Evolutionary conservation across 2,888 invertebrate genomes (phyloP).

Genomic region (Nycteola revayana): DNA sequence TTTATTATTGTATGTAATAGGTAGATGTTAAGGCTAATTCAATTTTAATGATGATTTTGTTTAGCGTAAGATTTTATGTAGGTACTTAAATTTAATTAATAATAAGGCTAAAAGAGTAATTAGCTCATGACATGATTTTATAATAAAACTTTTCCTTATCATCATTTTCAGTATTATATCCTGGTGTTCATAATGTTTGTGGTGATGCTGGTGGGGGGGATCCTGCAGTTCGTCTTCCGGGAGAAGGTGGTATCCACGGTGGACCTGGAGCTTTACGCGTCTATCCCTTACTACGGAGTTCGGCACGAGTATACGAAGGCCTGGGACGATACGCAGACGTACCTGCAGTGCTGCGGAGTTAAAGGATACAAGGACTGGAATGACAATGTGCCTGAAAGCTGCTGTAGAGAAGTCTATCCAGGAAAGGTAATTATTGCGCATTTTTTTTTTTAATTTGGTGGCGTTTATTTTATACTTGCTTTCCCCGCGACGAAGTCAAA

Average conservation of each 20-base stretch:
- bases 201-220: constrained; percentile 94
- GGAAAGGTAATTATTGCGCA: constrained; percentile 82
- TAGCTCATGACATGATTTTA: no score
- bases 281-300: constrained; percentile 88
- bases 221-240: constrained; percentile 94
- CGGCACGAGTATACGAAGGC: constrained; percentile 87
- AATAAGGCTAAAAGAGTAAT: no score
- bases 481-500: no score
- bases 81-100: no score
- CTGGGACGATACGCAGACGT: constrained; percentile 94
- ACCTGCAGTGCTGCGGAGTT: constrained; percentile 93
- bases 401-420: constrained; percentile 85
- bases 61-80: no score
- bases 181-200: constrained; percentile 94
- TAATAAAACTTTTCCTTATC: no score
- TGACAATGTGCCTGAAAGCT: constrained; percentile 87
- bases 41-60: no score
- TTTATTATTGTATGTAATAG: no score
- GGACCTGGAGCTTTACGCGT: constrained; percentile 89
- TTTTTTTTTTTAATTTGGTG: no score
- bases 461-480: no score
- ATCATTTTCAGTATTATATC: constrained; percentile 92
- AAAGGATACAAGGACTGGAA: constrained; percentile 89
- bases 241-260: constrained; percentile 90
- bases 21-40: no score